Conservation (phyloP, 2,113 vertebrate species). For the Otocyon megalotis region DNA sequence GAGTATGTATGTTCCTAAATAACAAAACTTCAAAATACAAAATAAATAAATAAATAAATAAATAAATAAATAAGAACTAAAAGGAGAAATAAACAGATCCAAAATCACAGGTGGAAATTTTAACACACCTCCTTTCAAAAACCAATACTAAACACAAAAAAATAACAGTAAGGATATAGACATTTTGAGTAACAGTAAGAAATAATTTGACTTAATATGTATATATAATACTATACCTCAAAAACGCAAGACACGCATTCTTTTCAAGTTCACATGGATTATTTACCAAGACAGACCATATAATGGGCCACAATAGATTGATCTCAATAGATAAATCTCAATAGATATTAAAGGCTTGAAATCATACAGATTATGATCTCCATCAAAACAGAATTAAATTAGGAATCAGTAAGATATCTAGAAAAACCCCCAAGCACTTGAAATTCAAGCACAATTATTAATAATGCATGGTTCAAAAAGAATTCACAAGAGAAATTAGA, state of each 20-base stretch:
- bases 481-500: neutral
- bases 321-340: no score
- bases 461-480: neutral
- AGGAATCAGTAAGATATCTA: neutral
- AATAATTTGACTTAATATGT: neutral
- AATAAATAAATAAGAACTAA: no score
- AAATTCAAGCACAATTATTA: slow-evolving; percentile 50
- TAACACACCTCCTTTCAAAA: neutral
- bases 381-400: neutral
- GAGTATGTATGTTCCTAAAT: neutral
- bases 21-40: neutral
- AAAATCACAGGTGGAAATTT: neutral
- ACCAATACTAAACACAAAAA: neutral
- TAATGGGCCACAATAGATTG: neutral
- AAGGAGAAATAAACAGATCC: neutral
- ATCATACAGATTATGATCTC: neutral
- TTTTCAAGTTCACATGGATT: neutral
- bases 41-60: no score
- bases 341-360: neutral
- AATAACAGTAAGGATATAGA: neutral
- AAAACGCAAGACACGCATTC: neutral
- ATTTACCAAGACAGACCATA: neutral
- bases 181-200: neutral
- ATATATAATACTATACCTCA: neutral
- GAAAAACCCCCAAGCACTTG: slow-evolving; percentile 30